Evolutionary conservation across 2,888 invertebrate genomes (phyloP).

Genomic region (Orthonevra nobilis): DNA sequence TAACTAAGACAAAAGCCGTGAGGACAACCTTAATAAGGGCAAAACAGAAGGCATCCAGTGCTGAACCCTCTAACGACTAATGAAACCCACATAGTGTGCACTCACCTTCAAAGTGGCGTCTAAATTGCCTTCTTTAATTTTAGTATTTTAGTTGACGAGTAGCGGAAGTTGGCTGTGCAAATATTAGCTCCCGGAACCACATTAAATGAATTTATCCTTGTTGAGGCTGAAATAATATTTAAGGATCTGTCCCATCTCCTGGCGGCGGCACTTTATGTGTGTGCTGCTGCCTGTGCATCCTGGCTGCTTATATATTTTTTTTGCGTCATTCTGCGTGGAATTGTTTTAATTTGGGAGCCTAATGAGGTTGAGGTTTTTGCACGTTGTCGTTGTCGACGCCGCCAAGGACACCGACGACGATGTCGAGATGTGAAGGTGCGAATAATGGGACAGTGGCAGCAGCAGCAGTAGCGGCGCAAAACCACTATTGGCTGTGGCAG

Average conservation of each 20-base stretch:
- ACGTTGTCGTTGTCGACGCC: background rate
- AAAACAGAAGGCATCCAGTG: no score
- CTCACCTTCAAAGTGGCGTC: slow-evolving; percentile 63
- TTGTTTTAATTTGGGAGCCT: slow-evolving; percentile 70
- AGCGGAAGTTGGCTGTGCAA: slow-evolving; percentile 61
- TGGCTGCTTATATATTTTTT: no score
- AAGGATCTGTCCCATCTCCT: slow-evolving; percentile 28
- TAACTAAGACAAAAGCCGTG: no score
- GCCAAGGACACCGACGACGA: background rate
- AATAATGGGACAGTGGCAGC: slow-evolving; percentile 35
- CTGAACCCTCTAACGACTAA: no score
- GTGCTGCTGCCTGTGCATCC: slow-evolving; percentile 48
- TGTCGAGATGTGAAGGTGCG: slow-evolving; percentile 26
- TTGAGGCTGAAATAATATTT: slow-evolving; percentile 65
- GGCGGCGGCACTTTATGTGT: slow-evolving; percentile 27
- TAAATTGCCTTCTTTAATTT: slow-evolving; percentile 69
- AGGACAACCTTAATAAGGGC: no score
- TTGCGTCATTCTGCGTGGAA: slow-evolving; percentile 59
- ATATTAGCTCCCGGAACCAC: slow-evolving; percentile 56
- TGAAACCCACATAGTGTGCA: slow-evolving; percentile 52
- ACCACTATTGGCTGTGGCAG: slow-evolving; percentile 44
- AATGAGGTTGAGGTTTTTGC: slow-evolving; percentile 67
- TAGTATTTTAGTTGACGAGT: slow-evolving; percentile 66
- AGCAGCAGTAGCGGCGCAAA: slow-evolving; percentile 1
- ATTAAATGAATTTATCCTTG: slow-evolving; percentile 67